Conservation (phyloP, 2,113 vertebrate genomes). For the Glaucomys volans region DNA sequence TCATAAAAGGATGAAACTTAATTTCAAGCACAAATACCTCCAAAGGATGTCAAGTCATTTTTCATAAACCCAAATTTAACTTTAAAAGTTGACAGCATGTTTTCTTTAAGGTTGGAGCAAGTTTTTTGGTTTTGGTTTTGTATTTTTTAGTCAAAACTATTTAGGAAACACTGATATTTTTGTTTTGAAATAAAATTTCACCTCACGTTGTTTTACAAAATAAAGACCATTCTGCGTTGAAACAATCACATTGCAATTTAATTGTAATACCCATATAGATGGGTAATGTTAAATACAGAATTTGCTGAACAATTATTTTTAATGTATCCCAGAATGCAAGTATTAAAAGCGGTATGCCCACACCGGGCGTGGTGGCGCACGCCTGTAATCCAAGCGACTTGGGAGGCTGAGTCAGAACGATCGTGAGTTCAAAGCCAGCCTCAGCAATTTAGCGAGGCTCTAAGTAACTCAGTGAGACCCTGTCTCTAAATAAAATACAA, state of each 20-base stretch:
- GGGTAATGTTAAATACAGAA: neutral
- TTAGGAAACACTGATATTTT: neutral
- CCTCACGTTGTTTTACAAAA: slow-evolving; percentile 18
- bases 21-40: neutral
- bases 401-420: too few species aligned
- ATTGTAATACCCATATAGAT: neutral
- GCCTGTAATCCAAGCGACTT: too few species aligned
- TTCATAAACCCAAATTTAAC: neutral
- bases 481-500: too few species aligned
- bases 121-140: too few species aligned
- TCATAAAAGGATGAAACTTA: slow-evolving; percentile 18
- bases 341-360: neutral
- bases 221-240: neutral
- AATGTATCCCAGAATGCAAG: neutral
- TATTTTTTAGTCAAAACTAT: neutral
- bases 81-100: neutral
- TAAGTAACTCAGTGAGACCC: too few species aligned
- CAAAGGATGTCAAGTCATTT: neutral
- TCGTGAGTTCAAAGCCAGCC: too few species aligned
- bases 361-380: too few species aligned
- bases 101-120: neutral
- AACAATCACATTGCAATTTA: neutral
- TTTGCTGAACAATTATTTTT: neutral
- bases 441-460: too few species aligned
- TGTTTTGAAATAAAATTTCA: slow-evolving; percentile 36